Base-by-base conservation (phyloP, 2,797 vertebrate genomes). In the Rhadinocentrus ornatus region DNA sequence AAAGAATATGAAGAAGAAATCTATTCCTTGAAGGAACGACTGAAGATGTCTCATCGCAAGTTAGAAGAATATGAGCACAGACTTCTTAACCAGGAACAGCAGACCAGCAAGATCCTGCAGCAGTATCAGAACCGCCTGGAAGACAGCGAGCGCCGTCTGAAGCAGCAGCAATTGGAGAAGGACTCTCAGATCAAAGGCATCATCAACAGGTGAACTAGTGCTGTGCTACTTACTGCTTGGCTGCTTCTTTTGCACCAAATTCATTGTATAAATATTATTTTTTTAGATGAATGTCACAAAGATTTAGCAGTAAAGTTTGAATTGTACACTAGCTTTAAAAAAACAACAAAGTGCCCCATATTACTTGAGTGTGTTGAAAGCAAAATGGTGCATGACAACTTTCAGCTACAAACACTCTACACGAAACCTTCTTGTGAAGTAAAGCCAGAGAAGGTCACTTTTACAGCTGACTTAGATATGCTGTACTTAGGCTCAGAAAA, bases 121-220 rank as follows among this genome's bases (percentile, higher is more conserved):
- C 96, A 98, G 93, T 99, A 98, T 78, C 97, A 99, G 93, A 94
- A 90, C 78, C 96, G 97, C 0, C 95, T 99, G 88, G 97, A 99
- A 16, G 96, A 97, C 93, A 99, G 97, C 0, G 97, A 99, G 91
- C 94, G 96, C 16, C 93, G 96, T 20, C 95, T 99, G 8, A 92
- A 96, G 73, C 96, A 96, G 91, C 97, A 99, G 88, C 97, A 99
- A 88, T 31, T 95, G 60, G 97, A 98, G 88, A 98, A 98, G 89
- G 97, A 98, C 89, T 95, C 93, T 0, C 97, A 98, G 93, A 98
- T 99, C 92, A 98, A 97, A 94, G 97, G 97, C 94, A 99, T 98
- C 94, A 97, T 98, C 81, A 96, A 91, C 96, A 98, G 97, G 97
- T 97, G 84, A 68, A 58, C 20, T 16, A 15, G 9, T 69, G 53